phyloP scores from a whole-genome alignment of 2,797 vertebrate genomes.

The Anableps anableps region DNA sequence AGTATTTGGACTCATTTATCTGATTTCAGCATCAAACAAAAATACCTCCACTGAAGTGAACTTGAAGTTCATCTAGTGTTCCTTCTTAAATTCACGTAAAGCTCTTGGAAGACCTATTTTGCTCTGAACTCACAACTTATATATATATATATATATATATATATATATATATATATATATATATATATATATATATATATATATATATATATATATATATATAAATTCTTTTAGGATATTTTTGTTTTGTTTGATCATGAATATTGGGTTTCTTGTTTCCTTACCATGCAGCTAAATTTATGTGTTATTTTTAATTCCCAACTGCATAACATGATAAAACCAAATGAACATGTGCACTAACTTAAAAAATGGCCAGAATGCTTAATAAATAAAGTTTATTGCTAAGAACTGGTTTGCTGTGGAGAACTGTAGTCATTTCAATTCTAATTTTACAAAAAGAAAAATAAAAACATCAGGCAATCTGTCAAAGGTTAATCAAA shows the following conservation, averaged over 20 bases:
- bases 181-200: not conserved
- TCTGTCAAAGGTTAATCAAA: not conserved
- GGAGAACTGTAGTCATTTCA: not conserved
- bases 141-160: not conserved
- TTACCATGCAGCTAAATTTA: not conserved
- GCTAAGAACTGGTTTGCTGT: not conserved
- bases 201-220: not conserved
- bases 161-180: not conserved
- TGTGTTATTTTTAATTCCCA: not conserved
- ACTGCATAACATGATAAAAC: not conserved
- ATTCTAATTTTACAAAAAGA: not conserved
- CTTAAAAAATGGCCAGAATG: not conserved
- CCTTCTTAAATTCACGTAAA: not conserved
- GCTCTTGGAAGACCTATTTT: not conserved
- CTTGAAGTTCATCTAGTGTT: not conserved
- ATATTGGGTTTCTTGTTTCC: not conserved
- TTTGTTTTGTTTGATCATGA: not conserved
- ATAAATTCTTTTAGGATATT: not conserved
- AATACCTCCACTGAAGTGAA: not conserved
- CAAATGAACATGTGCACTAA: not conserved
- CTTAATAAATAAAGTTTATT: not conserved
- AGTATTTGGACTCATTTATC: not conserved
- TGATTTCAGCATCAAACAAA: not conserved
- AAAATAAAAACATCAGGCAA: too few species aligned
- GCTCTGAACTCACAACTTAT: not conserved